A percentile compares a stretch with the other conserved stretches of the same genome.
Conservation (phyloP, 2,797 vertebrate species). For the Crenuchus spilurus region DNA sequence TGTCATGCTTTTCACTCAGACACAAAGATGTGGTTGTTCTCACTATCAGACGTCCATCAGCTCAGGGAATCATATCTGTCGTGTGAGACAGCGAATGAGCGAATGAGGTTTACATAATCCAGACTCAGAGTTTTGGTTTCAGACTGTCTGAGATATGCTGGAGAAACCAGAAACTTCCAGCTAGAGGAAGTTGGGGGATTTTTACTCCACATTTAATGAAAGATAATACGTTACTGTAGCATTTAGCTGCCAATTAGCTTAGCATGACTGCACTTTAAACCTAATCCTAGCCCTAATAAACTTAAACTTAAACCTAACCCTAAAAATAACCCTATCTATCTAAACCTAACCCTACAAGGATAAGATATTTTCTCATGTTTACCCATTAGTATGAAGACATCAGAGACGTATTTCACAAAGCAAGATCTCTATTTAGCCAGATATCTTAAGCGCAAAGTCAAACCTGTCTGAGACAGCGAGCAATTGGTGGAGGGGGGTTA, state of each 20-base stretch:
- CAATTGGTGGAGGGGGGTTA: no score
- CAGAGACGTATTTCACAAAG: no score
- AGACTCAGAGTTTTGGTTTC: background rate
- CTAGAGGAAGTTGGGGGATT: background rate
- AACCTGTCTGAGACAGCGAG: no score
- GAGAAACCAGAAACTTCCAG: background rate
- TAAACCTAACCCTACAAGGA: background rate
- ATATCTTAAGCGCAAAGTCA: no score
- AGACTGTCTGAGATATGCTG: background rate
- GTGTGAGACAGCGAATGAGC: no score
- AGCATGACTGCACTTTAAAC: no score
- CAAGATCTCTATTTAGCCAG: no score
- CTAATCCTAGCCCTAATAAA: no score
- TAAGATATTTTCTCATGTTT: no score
- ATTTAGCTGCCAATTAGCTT: background rate
- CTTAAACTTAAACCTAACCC: no score
- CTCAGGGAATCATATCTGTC: background rate
- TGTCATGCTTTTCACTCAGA: background rate
- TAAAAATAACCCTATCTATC: no score
- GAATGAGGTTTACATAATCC: background rate
- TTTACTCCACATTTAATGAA: background rate
- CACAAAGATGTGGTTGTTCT: background rate
- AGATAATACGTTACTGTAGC: background rate
- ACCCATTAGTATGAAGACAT: no score
- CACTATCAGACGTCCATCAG: background rate